Evolutionary conservation across 1,140 invertebrate species (phyloP).

Genomic region (Drosophila willistoni): DNA sequence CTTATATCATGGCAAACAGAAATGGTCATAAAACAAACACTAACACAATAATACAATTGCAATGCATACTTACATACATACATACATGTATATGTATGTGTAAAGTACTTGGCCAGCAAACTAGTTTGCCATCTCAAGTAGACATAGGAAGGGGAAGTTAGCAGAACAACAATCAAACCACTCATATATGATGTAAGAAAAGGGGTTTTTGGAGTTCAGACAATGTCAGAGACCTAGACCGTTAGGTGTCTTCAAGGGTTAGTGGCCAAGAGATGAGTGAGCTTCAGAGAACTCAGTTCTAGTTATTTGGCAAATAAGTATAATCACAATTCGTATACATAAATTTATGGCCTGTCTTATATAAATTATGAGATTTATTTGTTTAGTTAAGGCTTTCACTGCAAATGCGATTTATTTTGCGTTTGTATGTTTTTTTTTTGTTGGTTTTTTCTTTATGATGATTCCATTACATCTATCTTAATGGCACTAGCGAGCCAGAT

Average conservation of each 20-base stretch:
- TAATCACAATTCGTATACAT: neutral
- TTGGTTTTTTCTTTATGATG: conserved; percentile 50
- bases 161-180: conserved; percentile 35
- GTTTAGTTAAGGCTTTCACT: conserved; percentile 55
- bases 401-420: conserved; percentile 17
- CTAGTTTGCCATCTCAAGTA: conserved; percentile 49
- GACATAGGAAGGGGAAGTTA: neutral
- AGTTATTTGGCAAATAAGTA: neutral
- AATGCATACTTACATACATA: neutral
- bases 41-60: conserved; percentile 41
- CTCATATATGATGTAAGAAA: conserved; percentile 11
- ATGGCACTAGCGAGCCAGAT: conserved; percentile 69
- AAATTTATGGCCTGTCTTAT: conserved; percentile 7
- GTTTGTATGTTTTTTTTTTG: no score
- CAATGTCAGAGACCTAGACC: conserved; percentile 1
- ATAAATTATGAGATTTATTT: conserved; percentile 10
- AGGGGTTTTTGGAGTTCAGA: conserved; percentile 1
- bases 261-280: conserved; percentile 28
- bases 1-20: conserved; percentile 62
- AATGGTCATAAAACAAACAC: conserved; percentile 46
- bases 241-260: conserved; percentile 20
- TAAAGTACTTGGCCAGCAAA: conserved; percentile 58
- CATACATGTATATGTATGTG: conserved; percentile 2
- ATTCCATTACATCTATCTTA: conserved; percentile 72
- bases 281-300: conserved; percentile 5